These are phyloP conservation scores for Pseudochromis fuscus DNA, from an alignment of 2,797 vertebrate genomes.

Conservation along the genomic window DNA sequence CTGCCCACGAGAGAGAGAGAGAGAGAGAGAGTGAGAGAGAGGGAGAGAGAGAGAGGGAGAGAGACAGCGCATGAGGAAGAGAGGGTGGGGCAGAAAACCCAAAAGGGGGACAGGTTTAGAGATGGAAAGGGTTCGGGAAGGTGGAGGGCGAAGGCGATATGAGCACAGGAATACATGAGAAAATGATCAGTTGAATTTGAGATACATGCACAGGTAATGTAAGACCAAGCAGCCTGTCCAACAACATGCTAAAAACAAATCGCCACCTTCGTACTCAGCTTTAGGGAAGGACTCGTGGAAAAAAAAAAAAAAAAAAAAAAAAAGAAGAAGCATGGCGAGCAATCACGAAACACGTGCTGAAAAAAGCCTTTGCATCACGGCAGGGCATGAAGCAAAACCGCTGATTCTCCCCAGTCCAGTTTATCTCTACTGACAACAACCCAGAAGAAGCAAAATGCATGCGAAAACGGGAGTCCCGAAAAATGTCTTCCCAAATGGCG, in stretches of 20 bases:
- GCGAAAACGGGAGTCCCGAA: constrained; percentile 25
- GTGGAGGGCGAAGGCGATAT: constrained; percentile 67
- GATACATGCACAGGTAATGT: constrained; percentile 67
- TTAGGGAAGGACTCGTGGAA: constrained; percentile 47
- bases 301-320: constrained; percentile 54
- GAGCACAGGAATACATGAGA: constrained; percentile 54
- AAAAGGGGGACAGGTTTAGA: constrained; percentile 74
- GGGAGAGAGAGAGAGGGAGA: constrained; percentile 60
- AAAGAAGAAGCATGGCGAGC: constrained; percentile 59
- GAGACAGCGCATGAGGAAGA: constrained; percentile 58
- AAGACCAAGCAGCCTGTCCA: constrained; percentile 58
- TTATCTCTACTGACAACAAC: constrained; percentile 41
- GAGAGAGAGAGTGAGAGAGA: constrained; percentile 67
- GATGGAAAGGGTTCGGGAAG: constrained; percentile 68
- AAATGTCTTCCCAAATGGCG: constrained; percentile 58
- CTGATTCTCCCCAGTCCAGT: constrained; percentile 36
- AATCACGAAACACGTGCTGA: constrained; percentile 56
- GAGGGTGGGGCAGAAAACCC: constrained; percentile 76
- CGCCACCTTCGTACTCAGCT: constrained; percentile 70
- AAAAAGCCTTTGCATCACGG: constrained; percentile 41
- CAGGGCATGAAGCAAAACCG: constrained; percentile 26
- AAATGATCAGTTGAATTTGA: constrained; percentile 57
- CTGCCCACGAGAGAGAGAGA: constrained; percentile 78
- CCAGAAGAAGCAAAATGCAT: constrained; percentile 25
- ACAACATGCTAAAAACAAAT: constrained; percentile 57